Percentiles rank a stretch among this genome's conserved stretches.
Evolutionary conservation across 2,888 invertebrate species (phyloP).

Genomic region (Noctuana brunneofusca): DNA sequence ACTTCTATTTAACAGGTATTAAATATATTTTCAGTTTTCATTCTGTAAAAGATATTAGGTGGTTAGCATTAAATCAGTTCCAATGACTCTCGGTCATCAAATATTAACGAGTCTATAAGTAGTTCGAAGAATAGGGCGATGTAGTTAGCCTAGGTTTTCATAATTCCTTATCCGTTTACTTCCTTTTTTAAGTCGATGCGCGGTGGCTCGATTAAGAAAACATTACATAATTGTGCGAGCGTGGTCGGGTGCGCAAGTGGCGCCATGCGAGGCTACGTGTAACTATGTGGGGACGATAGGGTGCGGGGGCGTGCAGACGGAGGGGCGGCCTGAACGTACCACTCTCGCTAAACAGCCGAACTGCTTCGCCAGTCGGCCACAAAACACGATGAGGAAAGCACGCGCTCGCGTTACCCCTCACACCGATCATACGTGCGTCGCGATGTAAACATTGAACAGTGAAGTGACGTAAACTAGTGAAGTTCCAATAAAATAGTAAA

Average conservation of each 20-base stretch:
- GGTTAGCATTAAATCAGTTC: background rate
- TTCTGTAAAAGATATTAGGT: background rate
- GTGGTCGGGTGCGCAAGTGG: conserved; percentile 74
- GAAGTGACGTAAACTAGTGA: conserved; percentile 55
- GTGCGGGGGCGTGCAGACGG: conserved; percentile 58
- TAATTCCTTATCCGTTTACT: conserved; percentile 46
- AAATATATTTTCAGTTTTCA: background rate
- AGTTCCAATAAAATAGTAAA: conserved; percentile 43
- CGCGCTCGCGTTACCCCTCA: conserved; percentile 64
- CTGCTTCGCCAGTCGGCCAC: conserved; percentile 68
- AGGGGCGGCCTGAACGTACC: conserved; percentile 68
- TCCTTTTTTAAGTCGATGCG: conserved; percentile 59
- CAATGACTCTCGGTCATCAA: conserved; percentile 43
- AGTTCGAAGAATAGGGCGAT: conserved; percentile 45
- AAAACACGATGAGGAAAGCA: conserved; percentile 71
- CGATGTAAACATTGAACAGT: conserved; percentile 75
- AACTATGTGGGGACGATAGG: conserved; percentile 67
- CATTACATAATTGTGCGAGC: conserved; percentile 79
- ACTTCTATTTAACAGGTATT: background rate
- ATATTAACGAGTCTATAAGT: conserved; percentile 44
- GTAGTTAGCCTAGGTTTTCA: conserved; percentile 47
- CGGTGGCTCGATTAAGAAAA: conserved; percentile 78
- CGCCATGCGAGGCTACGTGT: conserved; percentile 76
- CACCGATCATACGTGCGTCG: conserved; percentile 62
- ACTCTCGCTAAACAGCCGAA: conserved; percentile 65